A percentile compares a stretch with the other conserved stretches of the same genome.
phyloP scores from a whole-genome alignment of 2,113 vertebrate species.

The Ceuthmochares aereus region DNA sequence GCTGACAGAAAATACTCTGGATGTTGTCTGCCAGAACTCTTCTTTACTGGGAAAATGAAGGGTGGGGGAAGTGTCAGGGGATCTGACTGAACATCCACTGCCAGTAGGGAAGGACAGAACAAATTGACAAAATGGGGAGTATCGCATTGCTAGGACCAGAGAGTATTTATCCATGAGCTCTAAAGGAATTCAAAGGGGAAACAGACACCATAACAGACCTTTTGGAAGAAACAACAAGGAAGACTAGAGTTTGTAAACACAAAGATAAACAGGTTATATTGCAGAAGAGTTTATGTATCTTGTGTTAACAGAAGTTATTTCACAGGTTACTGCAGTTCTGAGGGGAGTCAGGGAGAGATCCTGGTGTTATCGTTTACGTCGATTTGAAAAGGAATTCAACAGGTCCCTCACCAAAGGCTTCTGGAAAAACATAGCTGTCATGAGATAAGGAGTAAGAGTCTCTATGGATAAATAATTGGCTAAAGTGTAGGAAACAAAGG shows the following conservation, averaged over 20 bases:
- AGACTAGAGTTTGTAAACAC: slow-evolving; percentile 34
- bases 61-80: not conserved
- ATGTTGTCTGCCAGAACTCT: not conserved
- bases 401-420: not conserved
- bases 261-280: not conserved
- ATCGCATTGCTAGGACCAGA: not conserved
- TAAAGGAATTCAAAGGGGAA: slow-evolving; percentile 7
- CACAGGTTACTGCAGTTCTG: not conserved
- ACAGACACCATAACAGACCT: not conserved
- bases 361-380: not conserved
- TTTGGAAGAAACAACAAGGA: not conserved
- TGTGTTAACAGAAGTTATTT: slow-evolving; percentile 33
- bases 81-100: not conserved
- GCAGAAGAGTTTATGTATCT: slow-evolving; percentile 4
- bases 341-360: slow-evolving; percentile 6
- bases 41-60: not conserved
- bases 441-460: not conserved
- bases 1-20: slow-evolving; percentile 11
- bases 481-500: slow-evolving; percentile 46
- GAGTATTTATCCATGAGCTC: not conserved
- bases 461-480: slow-evolving; percentile 41
- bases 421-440: slow-evolving; percentile 47
- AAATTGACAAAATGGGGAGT: not conserved
- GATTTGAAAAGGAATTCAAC: slow-evolving; percentile 51
- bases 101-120: not conserved